A percentile compares a stretch with the other conserved stretches of the same genome.
These are phyloP conservation scores for Cinclus mexicanus DNA, from an alignment of 2,113 vertebrate species.

Conservation along the genomic window DNA sequence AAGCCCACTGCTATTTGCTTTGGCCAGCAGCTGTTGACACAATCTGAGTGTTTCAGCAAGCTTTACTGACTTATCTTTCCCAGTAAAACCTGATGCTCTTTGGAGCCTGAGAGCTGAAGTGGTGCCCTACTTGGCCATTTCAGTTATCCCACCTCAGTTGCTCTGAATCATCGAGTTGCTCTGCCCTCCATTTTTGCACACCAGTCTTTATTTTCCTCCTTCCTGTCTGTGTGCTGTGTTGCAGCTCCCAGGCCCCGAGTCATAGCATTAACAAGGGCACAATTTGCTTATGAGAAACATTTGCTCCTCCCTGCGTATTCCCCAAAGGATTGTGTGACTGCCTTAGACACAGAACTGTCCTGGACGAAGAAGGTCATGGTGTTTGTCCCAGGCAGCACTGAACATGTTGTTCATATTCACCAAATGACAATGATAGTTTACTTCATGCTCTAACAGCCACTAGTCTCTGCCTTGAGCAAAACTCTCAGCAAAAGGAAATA, in stretches of 20 bases:
- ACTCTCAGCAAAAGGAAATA: neutral
- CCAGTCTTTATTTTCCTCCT: neutral
- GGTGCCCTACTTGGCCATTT: neutral
- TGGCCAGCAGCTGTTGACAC: neutral
- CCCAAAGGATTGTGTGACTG: neutral
- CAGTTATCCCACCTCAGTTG: neutral
- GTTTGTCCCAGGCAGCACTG: conserved; percentile 12
- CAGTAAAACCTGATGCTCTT: neutral
- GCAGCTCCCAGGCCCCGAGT: neutral
- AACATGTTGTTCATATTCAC: conserved; percentile 11
- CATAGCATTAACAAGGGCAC: neutral
- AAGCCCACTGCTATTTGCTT: neutral
- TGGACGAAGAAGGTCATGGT: neutral
- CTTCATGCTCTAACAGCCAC: conserved; percentile 5
- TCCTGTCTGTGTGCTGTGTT: neutral
- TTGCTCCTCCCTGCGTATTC: neutral
- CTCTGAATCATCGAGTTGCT: rapidly evolving
- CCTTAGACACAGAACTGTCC: neutral
- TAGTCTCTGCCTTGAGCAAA: conserved; percentile 35
- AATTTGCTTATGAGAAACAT: neutral
- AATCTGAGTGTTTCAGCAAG: neutral
- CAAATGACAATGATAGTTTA: conserved; percentile 4
- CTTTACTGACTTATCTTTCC: neutral
- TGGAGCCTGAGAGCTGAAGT: neutral
- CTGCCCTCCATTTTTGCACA: neutral